Conservation (phyloP, 2,888 invertebrate genomes). For the Hirtodrosophila trivittata region DNA sequence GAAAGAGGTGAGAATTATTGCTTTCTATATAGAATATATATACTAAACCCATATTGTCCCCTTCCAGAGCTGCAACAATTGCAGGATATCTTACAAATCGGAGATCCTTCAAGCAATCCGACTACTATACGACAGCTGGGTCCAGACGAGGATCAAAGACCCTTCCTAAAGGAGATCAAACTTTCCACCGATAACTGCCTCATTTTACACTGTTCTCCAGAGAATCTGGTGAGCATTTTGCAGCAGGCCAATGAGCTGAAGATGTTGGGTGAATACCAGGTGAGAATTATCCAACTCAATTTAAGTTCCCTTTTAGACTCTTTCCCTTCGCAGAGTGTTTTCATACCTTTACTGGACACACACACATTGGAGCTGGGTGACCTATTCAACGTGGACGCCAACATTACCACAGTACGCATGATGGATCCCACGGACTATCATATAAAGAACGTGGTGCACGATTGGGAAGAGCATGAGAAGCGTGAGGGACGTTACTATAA, state of each 20-base stretch:
- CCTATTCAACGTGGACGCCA: slow-evolving; percentile 82
- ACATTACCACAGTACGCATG: slow-evolving; percentile 82
- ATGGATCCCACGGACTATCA: slow-evolving; percentile 83
- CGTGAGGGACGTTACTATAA: slow-evolving; percentile 76
- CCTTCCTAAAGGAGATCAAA: slow-evolving; percentile 90
- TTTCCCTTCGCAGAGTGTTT: slow-evolving; percentile 85
- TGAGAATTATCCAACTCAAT: too few relatives aligned
- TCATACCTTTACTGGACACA: slow-evolving; percentile 84
- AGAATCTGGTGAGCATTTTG: slow-evolving; percentile 88
- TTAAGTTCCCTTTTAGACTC: too few relatives aligned
- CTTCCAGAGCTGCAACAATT: slow-evolving; percentile 88
- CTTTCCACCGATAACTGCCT: slow-evolving; percentile 89
- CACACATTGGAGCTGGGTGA: slow-evolving; percentile 85
- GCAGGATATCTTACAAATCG: slow-evolving; percentile 91
- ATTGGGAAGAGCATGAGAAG: slow-evolving; percentile 83
- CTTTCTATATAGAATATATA: too few relatives aligned
- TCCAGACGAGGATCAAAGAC: slow-evolving; percentile 85
- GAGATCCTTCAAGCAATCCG: slow-evolving; percentile 87
- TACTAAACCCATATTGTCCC: too few relatives aligned
- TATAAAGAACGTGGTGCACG: slow-evolving; percentile 82
- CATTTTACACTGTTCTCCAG: slow-evolving; percentile 89
- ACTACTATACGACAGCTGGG: slow-evolving; percentile 88
- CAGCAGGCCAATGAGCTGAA: slow-evolving; percentile 92
- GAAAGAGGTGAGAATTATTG: slow-evolving; percentile 86
- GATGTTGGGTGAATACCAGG: slow-evolving; percentile 92